These are phyloP conservation scores for Platypus cylindrus DNA, from an alignment of 2,888 invertebrate species.

Conservation along the genomic window DNA sequence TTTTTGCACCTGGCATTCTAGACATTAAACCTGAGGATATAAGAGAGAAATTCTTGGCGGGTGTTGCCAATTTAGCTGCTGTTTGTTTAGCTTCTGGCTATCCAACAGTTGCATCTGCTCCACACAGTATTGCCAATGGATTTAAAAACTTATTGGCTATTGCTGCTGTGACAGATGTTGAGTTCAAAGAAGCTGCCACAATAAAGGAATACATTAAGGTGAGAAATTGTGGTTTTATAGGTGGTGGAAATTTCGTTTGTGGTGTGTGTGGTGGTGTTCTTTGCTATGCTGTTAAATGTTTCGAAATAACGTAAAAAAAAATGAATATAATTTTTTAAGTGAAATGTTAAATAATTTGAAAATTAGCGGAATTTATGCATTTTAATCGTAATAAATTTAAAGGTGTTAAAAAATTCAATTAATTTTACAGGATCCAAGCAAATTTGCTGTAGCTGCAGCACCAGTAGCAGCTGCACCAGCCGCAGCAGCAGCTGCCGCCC, in stretches of 20 bases:
- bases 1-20: slow-evolving; percentile 91
- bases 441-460: slow-evolving; percentile 58
- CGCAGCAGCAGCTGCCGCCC: slow-evolving; percentile 47
- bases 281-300: no score
- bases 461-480: slow-evolving; percentile 49
- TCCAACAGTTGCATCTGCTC: slow-evolving; percentile 92
- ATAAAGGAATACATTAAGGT: slow-evolving; percentile 87
- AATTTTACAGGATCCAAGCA: slow-evolving; percentile 70
- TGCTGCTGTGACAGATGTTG: slow-evolving; percentile 91
- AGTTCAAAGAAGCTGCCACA: slow-evolving; percentile 86
- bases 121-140: slow-evolving; percentile 95
- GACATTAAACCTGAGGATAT: slow-evolving; percentile 98
- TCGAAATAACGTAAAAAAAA: no score
- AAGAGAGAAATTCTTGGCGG: slow-evolving; percentile 77
- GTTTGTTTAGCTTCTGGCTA: slow-evolving; percentile 89
- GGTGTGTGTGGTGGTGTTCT: no score
- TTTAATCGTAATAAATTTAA: no score
- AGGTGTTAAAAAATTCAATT: not conserved
- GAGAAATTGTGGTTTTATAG: no score
- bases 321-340: no score
- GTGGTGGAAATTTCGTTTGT: no score
- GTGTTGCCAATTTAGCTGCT: slow-evolving; percentile 88
- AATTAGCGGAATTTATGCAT: no score
- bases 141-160: slow-evolving; percentile 96
- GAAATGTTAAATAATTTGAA: no score